These are phyloP conservation scores for Dromiciops gliroides DNA, from an alignment of 2,113 vertebrate species.

Conservation along the genomic window DNA sequence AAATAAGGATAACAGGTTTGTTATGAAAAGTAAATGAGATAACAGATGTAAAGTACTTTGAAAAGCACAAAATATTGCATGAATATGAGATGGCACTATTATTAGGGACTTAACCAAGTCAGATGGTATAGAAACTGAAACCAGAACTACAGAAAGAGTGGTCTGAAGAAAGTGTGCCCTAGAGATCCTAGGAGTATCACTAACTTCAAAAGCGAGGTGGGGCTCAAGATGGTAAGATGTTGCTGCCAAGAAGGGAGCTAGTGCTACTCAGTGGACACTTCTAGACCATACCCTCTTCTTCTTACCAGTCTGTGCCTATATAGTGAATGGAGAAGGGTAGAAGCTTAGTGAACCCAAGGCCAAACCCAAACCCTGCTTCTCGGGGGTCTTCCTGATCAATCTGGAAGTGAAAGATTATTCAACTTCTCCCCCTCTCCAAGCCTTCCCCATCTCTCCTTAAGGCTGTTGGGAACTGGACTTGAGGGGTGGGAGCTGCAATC, in stretches of 20 bases:
- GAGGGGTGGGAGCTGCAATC: background rate
- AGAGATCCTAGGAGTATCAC: background rate
- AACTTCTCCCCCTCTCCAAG: background rate
- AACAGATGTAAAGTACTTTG: background rate
- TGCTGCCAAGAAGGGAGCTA: background rate
- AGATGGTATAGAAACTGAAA: background rate
- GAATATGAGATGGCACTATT: background rate
- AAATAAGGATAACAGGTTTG: background rate
- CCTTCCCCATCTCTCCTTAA: background rate
- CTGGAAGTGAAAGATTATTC: background rate
- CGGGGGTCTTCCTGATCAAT: background rate
- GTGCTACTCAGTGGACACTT: background rate
- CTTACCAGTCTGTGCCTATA: background rate
- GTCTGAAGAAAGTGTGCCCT: background rate
- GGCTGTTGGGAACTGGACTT: background rate
- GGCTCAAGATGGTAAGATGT: background rate
- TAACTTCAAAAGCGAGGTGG: background rate
- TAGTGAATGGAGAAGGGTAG: background rate
- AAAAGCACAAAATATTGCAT: background rate
- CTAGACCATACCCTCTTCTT: background rate
- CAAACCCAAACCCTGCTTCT: background rate
- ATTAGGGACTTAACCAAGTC: background rate
- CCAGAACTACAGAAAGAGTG: background rate
- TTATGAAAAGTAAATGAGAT: background rate
- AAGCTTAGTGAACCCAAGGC: background rate